These are phyloP conservation scores for Tipula lateralis DNA, from an alignment of 2,888 invertebrate genomes.

Conservation along the genomic window DNA sequence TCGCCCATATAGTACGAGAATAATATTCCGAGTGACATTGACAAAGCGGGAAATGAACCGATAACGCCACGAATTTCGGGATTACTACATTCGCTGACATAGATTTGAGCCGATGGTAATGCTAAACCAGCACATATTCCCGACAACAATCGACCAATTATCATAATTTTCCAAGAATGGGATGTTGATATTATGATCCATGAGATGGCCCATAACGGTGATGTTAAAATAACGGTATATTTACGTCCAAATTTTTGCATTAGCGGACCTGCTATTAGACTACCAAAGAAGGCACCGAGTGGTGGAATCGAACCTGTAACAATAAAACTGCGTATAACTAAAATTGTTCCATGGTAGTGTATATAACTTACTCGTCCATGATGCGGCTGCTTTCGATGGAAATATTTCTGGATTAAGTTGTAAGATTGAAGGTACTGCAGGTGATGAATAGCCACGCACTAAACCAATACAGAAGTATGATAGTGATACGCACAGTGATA, in stretches of 20 bases:
- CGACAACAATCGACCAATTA: slow-evolving; percentile 54
- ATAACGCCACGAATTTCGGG: slow-evolving; percentile 59
- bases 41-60: slow-evolving; percentile 61
- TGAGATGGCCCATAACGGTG: slow-evolving; percentile 52
- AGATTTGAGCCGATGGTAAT: slow-evolving; percentile 59
- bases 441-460: slow-evolving; percentile 57
- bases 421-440: slow-evolving; percentile 55
- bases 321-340: too few species aligned
- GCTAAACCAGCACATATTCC: slow-evolving; percentile 59
- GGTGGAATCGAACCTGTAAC: slow-evolving; percentile 54
- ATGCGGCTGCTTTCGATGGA: slow-evolving; percentile 51
- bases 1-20: slow-evolving; percentile 57
- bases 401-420: slow-evolving; percentile 49
- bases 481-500: slow-evolving; percentile 55
- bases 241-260: slow-evolving; percentile 55
- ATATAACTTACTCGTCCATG: slow-evolving; percentile 53
- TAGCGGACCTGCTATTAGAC: slow-evolving; percentile 52
- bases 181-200: slow-evolving; percentile 57
- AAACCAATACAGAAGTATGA: slow-evolving; percentile 57
- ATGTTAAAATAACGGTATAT: slow-evolving; percentile 51
- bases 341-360: not conserved
- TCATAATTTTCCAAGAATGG: slow-evolving; percentile 49
- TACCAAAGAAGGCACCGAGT: slow-evolving; percentile 55
- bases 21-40: slow-evolving; percentile 61
- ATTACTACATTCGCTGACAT: slow-evolving; percentile 61